Percentiles rank a stretch among this genome's conserved stretches.
phyloP scores from a whole-genome alignment of 1,140 invertebrate genomes.

The Cotesia glomerata region DNA sequence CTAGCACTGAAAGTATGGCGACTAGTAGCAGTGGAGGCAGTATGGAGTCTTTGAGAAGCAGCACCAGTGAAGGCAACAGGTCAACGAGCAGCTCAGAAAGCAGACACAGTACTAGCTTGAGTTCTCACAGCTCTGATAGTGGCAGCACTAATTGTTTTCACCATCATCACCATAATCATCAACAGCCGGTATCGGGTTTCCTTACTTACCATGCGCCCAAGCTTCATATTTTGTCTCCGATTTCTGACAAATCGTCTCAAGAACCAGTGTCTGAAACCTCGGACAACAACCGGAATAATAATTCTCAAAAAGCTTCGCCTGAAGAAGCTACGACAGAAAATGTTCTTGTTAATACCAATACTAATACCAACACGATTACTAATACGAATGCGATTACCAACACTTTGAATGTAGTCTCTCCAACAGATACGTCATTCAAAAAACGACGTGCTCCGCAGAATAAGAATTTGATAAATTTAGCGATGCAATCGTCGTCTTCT shows the following conservation, averaged over 20 bases:
- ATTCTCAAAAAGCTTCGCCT: slow-evolving; percentile 75
- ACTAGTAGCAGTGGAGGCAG: slow-evolving; percentile 83
- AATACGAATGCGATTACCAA: slow-evolving; percentile 54
- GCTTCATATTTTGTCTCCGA: slow-evolving; percentile 84
- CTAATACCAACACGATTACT: slow-evolving; percentile 51
- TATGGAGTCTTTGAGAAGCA: slow-evolving; percentile 82
- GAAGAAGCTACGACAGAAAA: slow-evolving; percentile 65
- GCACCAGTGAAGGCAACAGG: slow-evolving; percentile 81
- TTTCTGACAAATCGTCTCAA: slow-evolving; percentile 88
- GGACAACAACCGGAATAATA: slow-evolving; percentile 79
- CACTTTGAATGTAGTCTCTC: slow-evolving; percentile 56
- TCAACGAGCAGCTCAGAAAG: slow-evolving; percentile 82
- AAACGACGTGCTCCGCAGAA: slow-evolving; percentile 75
- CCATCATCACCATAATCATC: slow-evolving; percentile 50
- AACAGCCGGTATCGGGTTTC: slow-evolving; percentile 69
- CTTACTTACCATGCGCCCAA: slow-evolving; percentile 73
- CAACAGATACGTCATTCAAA: slow-evolving; percentile 55
- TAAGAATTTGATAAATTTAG: slow-evolving; percentile 77
- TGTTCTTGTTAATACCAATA: slow-evolving; percentile 38
- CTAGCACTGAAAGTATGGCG: slow-evolving; percentile 84
- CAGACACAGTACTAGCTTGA: slow-evolving; percentile 77
- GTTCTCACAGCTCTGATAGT: slow-evolving; percentile 83
- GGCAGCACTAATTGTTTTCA: slow-evolving; percentile 68
- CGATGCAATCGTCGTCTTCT: slow-evolving; percentile 67
- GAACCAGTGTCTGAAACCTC: slow-evolving; percentile 81